Conservation (phyloP, 2,113 vertebrate genomes). For the Ochotona curzoniae region DNA sequence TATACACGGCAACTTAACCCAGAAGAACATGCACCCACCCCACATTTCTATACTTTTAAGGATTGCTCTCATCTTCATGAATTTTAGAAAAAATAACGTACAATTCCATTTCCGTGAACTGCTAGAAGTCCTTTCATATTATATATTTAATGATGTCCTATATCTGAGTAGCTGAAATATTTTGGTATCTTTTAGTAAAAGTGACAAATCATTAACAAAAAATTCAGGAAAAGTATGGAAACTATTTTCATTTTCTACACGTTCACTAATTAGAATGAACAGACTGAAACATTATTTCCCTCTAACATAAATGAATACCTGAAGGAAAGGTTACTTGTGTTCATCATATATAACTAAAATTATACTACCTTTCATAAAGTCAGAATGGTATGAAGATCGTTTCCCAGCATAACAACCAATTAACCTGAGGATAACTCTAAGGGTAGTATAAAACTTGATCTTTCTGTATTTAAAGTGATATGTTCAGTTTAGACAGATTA, state of each 20-base stretch:
- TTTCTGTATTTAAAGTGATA: slow-evolving; percentile 82
- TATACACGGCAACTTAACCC: no score
- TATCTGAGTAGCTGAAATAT: neutral
- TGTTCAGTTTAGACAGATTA: slow-evolving; percentile 84
- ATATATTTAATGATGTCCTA: neutral
- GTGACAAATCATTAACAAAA: neutral
- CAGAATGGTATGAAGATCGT: slow-evolving; percentile 67
- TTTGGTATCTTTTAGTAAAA: neutral
- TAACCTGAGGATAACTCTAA: slow-evolving; percentile 78
- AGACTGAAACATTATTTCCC: neutral
- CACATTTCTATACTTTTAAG: no score
- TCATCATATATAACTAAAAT: slow-evolving; percentile 44
- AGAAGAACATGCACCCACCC: no score
- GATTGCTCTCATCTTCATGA: no score
- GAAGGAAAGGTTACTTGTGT: slow-evolving; percentile 57
- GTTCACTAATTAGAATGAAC: slow-evolving; percentile 1
- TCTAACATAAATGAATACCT: neutral
- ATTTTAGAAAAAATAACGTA: no score
- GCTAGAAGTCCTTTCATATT: no score
- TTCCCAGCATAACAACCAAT: slow-evolving; percentile 73
- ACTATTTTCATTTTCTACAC: neutral
- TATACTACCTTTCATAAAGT: slow-evolving; percentile 38
- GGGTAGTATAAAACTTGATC: slow-evolving; percentile 77
- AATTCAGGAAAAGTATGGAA: neutral
- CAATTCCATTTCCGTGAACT: no score